These are phyloP conservation scores for Quadroppia sp. DNA, from an alignment of 2,888 invertebrate genomes.

Conservation along the genomic window DNA sequence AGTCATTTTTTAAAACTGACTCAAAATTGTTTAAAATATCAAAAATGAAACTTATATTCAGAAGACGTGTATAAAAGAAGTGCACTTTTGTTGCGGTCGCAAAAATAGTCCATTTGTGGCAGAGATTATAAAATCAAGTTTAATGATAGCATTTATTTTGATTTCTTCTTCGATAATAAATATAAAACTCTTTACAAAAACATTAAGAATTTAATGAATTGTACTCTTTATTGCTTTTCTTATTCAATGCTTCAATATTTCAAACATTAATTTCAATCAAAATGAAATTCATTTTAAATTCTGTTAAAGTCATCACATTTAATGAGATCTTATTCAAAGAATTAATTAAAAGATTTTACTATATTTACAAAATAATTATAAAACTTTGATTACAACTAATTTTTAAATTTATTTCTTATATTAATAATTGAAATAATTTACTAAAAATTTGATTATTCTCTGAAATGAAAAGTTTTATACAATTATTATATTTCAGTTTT, in stretches of 20 bases:
- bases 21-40: constrained; percentile 6
- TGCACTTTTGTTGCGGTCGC: not conserved
- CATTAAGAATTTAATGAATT: constrained; percentile 10
- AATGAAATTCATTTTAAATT: not conserved
- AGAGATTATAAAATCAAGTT: constrained; percentile 1
- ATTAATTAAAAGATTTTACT: too few species aligned
- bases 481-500: too few species aligned
- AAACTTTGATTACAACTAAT: too few species aligned
- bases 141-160: constrained; percentile 20
- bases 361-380: too few species aligned
- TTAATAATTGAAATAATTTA: too few species aligned
- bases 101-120: not conserved
- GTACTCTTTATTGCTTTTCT: not conserved
- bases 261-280: not conserved
- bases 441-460: too few species aligned
- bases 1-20: constrained; percentile 26
- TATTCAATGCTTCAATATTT: not conserved
- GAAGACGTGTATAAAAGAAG: not conserved
- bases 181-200: constrained; percentile 13
- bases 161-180: not conserved
- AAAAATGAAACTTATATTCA: not conserved
- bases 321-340: too few species aligned
- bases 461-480: too few species aligned
- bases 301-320: too few species aligned
- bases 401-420: too few species aligned